Conservation (phyloP, 2,113 vertebrate species). For the Mohoua ochrocephala region DNA sequence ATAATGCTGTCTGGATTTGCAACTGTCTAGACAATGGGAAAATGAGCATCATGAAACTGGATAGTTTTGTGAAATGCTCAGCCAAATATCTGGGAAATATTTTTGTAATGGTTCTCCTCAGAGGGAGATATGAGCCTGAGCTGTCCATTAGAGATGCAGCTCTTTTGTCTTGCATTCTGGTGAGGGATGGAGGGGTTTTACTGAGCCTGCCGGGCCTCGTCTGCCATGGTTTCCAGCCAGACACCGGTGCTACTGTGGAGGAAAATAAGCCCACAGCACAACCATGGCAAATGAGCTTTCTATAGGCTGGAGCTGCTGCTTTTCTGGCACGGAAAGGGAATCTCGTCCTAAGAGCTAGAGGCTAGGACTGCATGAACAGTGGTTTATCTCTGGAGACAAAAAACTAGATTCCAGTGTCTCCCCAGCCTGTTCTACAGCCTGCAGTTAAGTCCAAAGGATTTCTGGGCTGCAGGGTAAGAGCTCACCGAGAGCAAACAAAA, state of each 20-base stretch:
- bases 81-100: slow-evolving; percentile 60
- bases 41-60: slow-evolving; percentile 64
- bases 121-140: slow-evolving; percentile 49
- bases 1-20: slow-evolving; percentile 64
- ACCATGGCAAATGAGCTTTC: slow-evolving; percentile 29
- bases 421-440: not conserved
- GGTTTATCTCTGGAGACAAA: slow-evolving; percentile 6
- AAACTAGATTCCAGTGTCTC: not conserved
- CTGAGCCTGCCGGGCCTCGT: not conserved
- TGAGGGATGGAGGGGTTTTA: not conserved
- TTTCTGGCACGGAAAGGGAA: not conserved
- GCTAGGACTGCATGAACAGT: not conserved
- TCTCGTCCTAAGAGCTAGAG: not conserved
- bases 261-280: not conserved
- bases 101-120: slow-evolving; percentile 39
- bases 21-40: slow-evolving; percentile 74
- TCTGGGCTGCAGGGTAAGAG: not conserved
- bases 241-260: not conserved
- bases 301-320: not conserved
- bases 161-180: slow-evolving; percentile 2
- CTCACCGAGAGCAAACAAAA: not conserved
- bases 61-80: slow-evolving; percentile 46
- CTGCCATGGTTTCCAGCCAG: slow-evolving; percentile 8
- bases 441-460: not conserved
- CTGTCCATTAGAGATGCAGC: slow-evolving; percentile 34